These are phyloP conservation scores for Portevinia maculata DNA, from an alignment of 2,888 invertebrate genomes.

Conservation along the genomic window DNA sequence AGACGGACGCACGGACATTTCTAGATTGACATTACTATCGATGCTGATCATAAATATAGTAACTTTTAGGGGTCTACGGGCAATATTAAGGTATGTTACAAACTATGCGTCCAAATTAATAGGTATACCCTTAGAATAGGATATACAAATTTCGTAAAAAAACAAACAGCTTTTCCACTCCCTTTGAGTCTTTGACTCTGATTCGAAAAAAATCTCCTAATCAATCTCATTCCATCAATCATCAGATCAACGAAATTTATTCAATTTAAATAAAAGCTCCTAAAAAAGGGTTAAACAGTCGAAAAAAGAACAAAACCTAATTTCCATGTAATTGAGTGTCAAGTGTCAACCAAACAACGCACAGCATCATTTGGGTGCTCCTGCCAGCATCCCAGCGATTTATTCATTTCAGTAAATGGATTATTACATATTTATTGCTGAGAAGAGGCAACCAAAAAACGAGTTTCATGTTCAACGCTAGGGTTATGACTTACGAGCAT, in stretches of 20 bases:
- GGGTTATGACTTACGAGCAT: constrained; percentile 7
- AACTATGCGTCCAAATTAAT: no score
- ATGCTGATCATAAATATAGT: no score
- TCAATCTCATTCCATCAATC: neutral
- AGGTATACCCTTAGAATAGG: no score
- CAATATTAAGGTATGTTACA: no score
- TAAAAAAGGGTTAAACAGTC: constrained; percentile 46
- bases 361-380: constrained; percentile 57
- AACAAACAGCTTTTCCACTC: no score
- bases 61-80: no score
- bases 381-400: constrained; percentile 58
- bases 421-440: constrained; percentile 67
- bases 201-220: neutral
- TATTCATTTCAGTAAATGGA: constrained; percentile 73
- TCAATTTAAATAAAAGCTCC: constrained; percentile 7
- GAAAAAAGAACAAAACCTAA: constrained; percentile 51
- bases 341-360: constrained; percentile 66
- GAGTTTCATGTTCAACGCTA: constrained; percentile 30
- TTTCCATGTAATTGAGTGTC: constrained; percentile 73
- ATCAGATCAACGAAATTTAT: neutral
- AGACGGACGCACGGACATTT: no score
- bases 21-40: no score
- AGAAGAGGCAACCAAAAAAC: constrained; percentile 46
- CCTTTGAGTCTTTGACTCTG: no score
- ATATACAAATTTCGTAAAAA: no score